Percentiles rank a stretch among this genome's conserved stretches.
These are phyloP conservation scores for Sebastes fasciatus DNA, from an alignment of 2,113 vertebrate species.

Conservation along the genomic window DNA sequence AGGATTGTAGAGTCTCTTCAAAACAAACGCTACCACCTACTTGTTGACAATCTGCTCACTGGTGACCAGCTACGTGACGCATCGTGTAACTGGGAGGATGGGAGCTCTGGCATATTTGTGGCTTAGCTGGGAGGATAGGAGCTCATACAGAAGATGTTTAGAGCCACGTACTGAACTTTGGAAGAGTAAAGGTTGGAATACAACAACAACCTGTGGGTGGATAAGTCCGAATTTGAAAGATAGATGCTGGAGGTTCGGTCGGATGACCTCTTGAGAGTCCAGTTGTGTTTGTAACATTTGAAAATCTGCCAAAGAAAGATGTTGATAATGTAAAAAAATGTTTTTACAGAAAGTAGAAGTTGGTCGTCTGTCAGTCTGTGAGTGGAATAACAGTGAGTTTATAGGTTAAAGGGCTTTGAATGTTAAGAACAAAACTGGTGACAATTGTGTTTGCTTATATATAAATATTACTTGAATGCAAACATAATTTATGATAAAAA, in stretches of 20 bases:
- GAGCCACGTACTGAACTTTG: not conserved
- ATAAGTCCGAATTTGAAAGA: constrained; percentile 21
- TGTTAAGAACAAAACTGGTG: not conserved
- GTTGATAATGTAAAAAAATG: constrained; percentile 3
- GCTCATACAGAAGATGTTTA: not conserved
- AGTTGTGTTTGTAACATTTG: constrained; percentile 11
- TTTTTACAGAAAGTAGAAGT: not conserved
- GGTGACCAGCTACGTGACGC: constrained; percentile 8
- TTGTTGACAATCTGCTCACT: constrained; percentile 57
- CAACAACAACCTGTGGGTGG: constrained; percentile 31
- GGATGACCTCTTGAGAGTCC: constrained; percentile 29
- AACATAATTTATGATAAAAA: not conserved
- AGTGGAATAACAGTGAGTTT: not conserved
- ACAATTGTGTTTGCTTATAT: not conserved
- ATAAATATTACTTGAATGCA: not conserved
- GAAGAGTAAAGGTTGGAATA: constrained; percentile 20
- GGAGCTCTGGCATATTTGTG: constrained; percentile 3
- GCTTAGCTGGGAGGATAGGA: constrained; percentile 4
- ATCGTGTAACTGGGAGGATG: constrained; percentile 4
- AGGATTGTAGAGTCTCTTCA: constrained; percentile 57
- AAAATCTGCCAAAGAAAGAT: constrained; percentile 33
- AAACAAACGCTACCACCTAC: constrained; percentile 65
- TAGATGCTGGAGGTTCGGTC: not conserved
- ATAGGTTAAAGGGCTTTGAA: not conserved
- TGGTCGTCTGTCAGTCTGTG: not conserved